phyloP scores from a whole-genome alignment of 1,140 invertebrate genomes.

The Cydia strobilella region DNA sequence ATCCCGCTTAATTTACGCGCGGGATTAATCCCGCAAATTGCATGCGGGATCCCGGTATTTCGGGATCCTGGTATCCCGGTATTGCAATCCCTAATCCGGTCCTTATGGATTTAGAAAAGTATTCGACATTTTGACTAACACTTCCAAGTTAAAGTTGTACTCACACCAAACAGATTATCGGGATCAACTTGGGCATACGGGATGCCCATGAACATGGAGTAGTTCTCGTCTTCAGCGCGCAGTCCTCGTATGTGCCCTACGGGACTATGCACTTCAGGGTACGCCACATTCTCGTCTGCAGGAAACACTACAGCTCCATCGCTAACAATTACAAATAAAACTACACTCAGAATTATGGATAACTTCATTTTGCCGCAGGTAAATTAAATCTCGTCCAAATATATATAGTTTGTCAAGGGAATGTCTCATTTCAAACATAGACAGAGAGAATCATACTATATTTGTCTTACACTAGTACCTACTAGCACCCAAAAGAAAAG shows the following conservation, averaged over 20 bases:
- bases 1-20: too few relatives aligned
- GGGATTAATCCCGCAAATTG: too few relatives aligned
- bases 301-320: neutral
- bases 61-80: too few relatives aligned
- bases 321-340: neutral
- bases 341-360: neutral
- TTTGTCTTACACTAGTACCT: too few relatives aligned
- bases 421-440: too few relatives aligned
- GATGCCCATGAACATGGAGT: conserved; percentile 49
- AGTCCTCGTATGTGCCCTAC: conserved; percentile 43
- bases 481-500: too few relatives aligned
- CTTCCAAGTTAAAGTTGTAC: conserved; percentile 7
- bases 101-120: too few relatives aligned
- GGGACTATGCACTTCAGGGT: conserved; percentile 45
- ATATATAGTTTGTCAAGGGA: too few relatives aligned
- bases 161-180: conserved; percentile 49
- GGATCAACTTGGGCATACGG: conserved; percentile 43
- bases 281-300: conserved; percentile 1
- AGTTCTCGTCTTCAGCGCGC: conserved; percentile 40
- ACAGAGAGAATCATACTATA: too few relatives aligned
- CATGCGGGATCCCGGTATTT: too few relatives aligned
- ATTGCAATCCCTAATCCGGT: too few relatives aligned
- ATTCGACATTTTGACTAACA: neutral
- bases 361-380: neutral
- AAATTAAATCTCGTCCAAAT: neutral